phyloP scores from a whole-genome alignment of 2,888 invertebrate genomes.

The Sipunculus nudus region DNA sequence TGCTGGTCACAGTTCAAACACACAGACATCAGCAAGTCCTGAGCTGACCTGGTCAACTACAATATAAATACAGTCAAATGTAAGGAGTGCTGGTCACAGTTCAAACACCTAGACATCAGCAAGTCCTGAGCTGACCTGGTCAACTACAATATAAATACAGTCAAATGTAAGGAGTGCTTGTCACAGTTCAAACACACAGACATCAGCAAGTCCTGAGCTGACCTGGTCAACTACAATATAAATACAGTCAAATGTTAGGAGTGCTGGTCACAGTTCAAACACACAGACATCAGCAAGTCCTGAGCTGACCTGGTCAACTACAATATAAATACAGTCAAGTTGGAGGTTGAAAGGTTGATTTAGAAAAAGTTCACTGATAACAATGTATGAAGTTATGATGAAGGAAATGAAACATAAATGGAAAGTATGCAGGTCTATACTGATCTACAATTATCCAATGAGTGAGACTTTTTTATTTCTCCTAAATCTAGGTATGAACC shows the following conservation, averaged over 20 bases:
- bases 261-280: not conserved
- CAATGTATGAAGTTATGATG: too few species aligned
- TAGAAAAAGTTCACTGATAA: too few species aligned
- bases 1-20: constrained; percentile 86
- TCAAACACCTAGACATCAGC: constrained; percentile 87
- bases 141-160: too few species aligned
- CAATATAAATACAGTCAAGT: too few species aligned
- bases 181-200: constrained; percentile 51
- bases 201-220: not conserved
- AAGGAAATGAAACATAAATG: too few species aligned
- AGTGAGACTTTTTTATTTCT: too few species aligned
- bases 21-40: constrained; percentile 88
- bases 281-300: not conserved
- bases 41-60: constrained; percentile 84
- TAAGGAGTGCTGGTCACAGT: constrained; percentile 80
- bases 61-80: constrained; percentile 20
- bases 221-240: constrained; percentile 21
- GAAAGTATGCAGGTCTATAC: too few species aligned
- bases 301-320: not conserved
- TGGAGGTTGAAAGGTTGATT: too few species aligned
- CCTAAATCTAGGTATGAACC: too few species aligned
- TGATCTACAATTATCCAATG: too few species aligned
- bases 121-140: constrained; percentile 92
- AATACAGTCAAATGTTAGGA: too few species aligned
- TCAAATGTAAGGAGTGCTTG: constrained; percentile 72